Conservation (phyloP, 37 sponge, comb jelly and placozoan genomes). For the Halichondria panicea region DNA sequence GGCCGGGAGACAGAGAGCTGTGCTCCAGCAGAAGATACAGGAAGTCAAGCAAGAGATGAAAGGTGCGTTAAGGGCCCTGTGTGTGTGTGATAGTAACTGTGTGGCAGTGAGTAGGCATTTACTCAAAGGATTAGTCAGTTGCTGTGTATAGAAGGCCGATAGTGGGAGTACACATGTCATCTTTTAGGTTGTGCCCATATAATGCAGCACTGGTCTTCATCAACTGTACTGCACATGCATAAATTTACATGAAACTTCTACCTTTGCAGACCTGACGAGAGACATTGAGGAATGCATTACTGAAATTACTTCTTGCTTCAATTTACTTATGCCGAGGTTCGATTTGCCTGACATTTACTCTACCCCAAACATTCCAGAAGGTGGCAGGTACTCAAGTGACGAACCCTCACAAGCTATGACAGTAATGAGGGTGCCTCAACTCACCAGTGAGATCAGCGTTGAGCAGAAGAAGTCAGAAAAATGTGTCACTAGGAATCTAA, state of each 20-base stretch:
- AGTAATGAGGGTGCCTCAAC: neutral
- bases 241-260: neutral
- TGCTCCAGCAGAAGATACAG: slow-evolving; percentile 49
- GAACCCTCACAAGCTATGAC: slow-evolving; percentile 4
- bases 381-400: too few species aligned
- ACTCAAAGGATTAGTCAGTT: neutral
- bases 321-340: slow-evolving; percentile 70
- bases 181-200: neutral
- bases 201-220: neutral
- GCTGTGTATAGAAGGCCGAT: neutral
- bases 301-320: slow-evolving; percentile 70
- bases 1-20: slow-evolving; percentile 34
- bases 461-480: neutral
- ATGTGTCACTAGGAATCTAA: neutral
- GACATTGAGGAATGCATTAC: slow-evolving; percentile 59
- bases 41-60: slow-evolving; percentile 47
- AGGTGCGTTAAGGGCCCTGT: slow-evolving; percentile 27
- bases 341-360: slow-evolving; percentile 31
- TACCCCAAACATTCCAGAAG: too few species aligned
- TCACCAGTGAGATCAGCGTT: neutral
- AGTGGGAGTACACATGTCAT: neutral
- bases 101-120: neutral
- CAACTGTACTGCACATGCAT: neutral
- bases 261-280: slow-evolving; percentile 20
- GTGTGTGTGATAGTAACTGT: neutral